phyloP scores from a whole-genome alignment of 2,113 vertebrate genomes.

The Calcarius ornatus region DNA sequence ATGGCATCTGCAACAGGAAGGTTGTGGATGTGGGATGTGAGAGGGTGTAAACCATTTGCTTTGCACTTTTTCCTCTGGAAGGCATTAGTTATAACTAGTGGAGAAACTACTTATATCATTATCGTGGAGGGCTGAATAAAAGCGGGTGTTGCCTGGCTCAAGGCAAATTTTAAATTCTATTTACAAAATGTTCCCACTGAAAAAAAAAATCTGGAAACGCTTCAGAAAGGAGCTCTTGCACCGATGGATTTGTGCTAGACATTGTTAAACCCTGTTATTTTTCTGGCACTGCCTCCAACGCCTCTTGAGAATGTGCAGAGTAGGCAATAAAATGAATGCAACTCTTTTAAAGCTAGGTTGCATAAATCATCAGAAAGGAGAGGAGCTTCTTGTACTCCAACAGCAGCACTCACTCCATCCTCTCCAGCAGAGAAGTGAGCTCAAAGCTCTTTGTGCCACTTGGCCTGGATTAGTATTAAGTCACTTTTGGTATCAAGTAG shows the following conservation, averaged over 20 bases:
- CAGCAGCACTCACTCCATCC: slow-evolving; percentile 41
- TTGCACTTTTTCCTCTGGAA: slow-evolving; percentile 6
- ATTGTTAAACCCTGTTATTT: slow-evolving; percentile 70
- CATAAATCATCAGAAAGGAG: slow-evolving; percentile 68
- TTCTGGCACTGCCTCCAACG: slow-evolving; percentile 59
- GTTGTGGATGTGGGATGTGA: neutral
- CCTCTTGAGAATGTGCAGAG: slow-evolving; percentile 62
- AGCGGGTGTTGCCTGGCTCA: slow-evolving; percentile 67
- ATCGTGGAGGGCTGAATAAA: slow-evolving; percentile 37
- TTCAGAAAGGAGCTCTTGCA: slow-evolving; percentile 72
- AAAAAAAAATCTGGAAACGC: slow-evolving; percentile 68
- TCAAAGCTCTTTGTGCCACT: slow-evolving; percentile 54
- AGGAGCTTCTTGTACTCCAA: slow-evolving; percentile 39
- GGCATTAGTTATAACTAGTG: slow-evolving; percentile 12
- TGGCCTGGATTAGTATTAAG: slow-evolving; percentile 65
- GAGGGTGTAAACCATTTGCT: slow-evolving; percentile 16
- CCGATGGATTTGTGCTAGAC: slow-evolving; percentile 66
- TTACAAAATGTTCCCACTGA: slow-evolving; percentile 65
- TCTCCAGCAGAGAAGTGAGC: slow-evolving; percentile 59
- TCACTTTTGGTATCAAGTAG: slow-evolving; percentile 41
- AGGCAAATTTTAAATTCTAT: slow-evolving; percentile 65
- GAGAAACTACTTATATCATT: slow-evolving; percentile 51
- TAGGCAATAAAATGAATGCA: slow-evolving; percentile 55
- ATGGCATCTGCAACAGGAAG: neutral
- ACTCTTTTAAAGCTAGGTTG: slow-evolving; percentile 48